Base-by-base conservation (phyloP, 2,797 vertebrate genomes). In the Diplodus sargus region DNA sequence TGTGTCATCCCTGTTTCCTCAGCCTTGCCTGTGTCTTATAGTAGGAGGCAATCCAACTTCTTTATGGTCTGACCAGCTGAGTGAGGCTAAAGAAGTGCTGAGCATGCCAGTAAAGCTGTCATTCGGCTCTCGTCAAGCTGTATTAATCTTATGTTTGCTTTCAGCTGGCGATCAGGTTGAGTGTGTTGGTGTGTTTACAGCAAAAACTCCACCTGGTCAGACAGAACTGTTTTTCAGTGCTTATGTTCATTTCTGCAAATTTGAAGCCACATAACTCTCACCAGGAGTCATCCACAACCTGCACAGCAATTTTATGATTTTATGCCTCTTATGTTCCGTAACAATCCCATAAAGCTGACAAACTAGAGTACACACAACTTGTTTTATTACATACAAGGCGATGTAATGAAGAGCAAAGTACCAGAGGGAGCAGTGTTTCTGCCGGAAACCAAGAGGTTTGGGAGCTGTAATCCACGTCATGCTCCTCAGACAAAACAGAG, bases 331-430 rank as follows among this genome's bases (percentile, higher is more conserved):
- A 28, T 59, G 73, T 73, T 52, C 64, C 16, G 23, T 63, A 69
- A 58, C 65, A 69, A 51, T 47, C 79, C 66, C 59, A 67, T 89
- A 85, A 86, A 88, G 67, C 65, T 78, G 83, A 84, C 83, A 76
- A 70, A 79, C 69, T 59, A 28, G 34, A n/a, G 16, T 42, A 49
- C 68, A 57, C 81, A 58, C 59, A 76, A 60, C 67, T 56, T 43
- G 59, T 72, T 83, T 84, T 76, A 81, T 66, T 22, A 68, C 11
- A 52, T 25, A 30, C 62, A 47, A 30, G 22, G 49, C 39, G 9
- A 45, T 20, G 47, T 39, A 60, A 68, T 70, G 60, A 39, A 39
- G 34, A 39, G 34, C 8, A 39, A 39, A 39, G 39, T 30, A 74
- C 63, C 12, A 39, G 43, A 60, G 53, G 64, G 83, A 79, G 54